Percentiles rank a stretch among this genome's conserved stretches.
phyloP scores from a whole-genome alignment of 2,888 invertebrate genomes.

The Chrysodeixis includens region DNA sequence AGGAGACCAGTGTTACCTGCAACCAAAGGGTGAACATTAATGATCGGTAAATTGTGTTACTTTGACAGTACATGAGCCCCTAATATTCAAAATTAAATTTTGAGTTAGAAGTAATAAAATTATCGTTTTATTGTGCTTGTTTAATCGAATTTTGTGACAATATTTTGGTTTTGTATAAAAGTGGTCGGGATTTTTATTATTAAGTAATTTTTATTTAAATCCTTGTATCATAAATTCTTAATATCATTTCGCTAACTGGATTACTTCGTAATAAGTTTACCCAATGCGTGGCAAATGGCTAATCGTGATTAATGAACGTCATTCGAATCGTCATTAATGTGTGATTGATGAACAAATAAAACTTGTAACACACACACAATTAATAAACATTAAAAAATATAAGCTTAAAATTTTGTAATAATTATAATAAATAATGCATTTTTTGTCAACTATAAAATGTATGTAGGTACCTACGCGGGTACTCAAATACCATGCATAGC shows the following conservation, averaged over 20 bases:
- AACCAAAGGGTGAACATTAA: conserved; percentile 53
- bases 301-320: too few relatives aligned
- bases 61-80: conserved; percentile 5
- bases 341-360: too few relatives aligned
- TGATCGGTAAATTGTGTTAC: conserved; percentile 36
- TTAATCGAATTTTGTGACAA: background rate
- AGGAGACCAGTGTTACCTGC: conserved; percentile 57
- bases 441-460: conserved; percentile 36
- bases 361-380: too few relatives aligned
- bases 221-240: background rate
- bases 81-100: background rate
- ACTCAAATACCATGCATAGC: conserved; percentile 32
- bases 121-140: background rate
- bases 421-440: conserved; percentile 32
- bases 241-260: too few relatives aligned
- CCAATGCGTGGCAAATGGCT: too few relatives aligned
- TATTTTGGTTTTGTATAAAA: background rate
- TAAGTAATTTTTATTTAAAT: too few relatives aligned
- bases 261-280: too few relatives aligned
- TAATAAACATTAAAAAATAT: too few relatives aligned
- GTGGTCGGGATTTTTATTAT: too few relatives aligned
- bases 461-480: conserved; percentile 14
- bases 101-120: background rate
- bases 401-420: too few relatives aligned
- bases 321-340: too few relatives aligned